These are phyloP conservation scores for Protonibea diacanthus DNA, from an alignment of 2,797 vertebrate species.

Conservation along the genomic window DNA sequence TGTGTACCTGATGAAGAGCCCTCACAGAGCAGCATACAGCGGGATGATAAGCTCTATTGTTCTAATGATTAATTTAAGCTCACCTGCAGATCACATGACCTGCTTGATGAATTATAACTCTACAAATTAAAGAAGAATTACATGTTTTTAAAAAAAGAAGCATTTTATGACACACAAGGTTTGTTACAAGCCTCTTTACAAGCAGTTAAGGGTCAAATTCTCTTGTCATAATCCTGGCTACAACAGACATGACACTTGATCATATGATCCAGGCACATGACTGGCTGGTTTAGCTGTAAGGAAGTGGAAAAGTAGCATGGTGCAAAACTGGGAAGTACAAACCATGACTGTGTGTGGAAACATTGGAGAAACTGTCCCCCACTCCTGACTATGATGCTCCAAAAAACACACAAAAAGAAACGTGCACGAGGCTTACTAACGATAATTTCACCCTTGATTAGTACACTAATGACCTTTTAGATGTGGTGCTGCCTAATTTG, in stretches of 20 bases:
- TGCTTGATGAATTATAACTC: conserved; percentile 2
- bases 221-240: not conserved
- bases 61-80: conserved; percentile 19
- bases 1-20: not conserved
- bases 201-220: not conserved
- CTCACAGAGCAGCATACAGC: not conserved
- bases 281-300: conserved; percentile 62
- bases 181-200: not conserved
- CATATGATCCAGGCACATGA: conserved; percentile 86
- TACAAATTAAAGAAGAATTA: not conserved
- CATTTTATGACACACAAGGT: not conserved
- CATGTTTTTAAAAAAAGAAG: not conserved
- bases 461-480: not conserved
- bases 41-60: conserved; percentile 33
- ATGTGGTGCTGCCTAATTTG: not conserved
- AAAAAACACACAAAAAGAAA: conserved; percentile 20
- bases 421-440: not conserved
- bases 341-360: conserved; percentile 45
- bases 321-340: conserved; percentile 75
- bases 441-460: conserved; percentile 7
- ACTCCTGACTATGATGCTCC: not conserved
- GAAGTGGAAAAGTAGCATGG: conserved; percentile 79
- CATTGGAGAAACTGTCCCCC: not conserved
- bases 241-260: conserved; percentile 61
- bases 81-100: not conserved